Percentiles rank a stretch among this genome's conserved stretches.
Evolutionary conservation across 2,113 vertebrate species (phyloP).

Genomic region (Globicephala melas): DNA sequence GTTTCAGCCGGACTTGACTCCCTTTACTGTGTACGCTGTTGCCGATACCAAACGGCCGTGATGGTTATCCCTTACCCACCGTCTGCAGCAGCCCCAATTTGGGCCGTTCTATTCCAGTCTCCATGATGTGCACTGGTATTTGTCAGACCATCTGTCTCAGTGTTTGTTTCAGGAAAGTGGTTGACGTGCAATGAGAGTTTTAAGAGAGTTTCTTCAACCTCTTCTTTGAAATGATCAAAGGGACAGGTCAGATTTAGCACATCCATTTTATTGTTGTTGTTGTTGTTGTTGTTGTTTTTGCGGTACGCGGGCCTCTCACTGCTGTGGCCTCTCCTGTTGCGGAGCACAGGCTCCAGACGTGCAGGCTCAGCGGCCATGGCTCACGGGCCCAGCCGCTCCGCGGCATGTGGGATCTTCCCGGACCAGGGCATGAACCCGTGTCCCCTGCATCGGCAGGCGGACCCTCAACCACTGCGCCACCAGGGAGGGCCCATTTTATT

Average conservation of each 20-base stretch:
- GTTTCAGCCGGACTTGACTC: background rate
- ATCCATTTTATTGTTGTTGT: background rate
- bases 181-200: background rate
- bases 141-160: background rate
- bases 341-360: too few species aligned
- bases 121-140: background rate
- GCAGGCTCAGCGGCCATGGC: too few species aligned
- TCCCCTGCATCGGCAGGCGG: too few species aligned
- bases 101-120: background rate
- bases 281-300: too few species aligned
- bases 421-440: too few species aligned
- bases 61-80: background rate
- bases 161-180: background rate
- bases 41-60: background rate
- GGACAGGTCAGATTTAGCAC: background rate
- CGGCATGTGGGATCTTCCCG: too few species aligned
- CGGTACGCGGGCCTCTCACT: too few species aligned
- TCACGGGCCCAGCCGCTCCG: too few species aligned
- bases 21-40: background rate
- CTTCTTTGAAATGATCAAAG: background rate
- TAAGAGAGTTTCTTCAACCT: background rate
- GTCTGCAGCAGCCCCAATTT: background rate
- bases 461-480: too few species aligned
- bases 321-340: too few species aligned
- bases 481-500: background rate